Conservation (phyloP, 1,140 invertebrate species). For the Pseudomyrmex dendroicus region DNA sequence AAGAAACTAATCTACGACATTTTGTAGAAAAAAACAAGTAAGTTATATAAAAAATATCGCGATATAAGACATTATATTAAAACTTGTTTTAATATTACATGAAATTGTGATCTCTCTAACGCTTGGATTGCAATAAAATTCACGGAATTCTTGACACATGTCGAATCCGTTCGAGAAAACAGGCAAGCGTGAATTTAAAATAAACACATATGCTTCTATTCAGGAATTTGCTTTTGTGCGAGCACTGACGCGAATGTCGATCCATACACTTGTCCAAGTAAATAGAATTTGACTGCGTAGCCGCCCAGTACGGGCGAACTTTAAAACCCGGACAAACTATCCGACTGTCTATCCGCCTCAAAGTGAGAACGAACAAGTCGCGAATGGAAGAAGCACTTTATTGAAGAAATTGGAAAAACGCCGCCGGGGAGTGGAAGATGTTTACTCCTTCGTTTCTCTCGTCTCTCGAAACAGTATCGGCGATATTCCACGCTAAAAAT, state of each 20-base stretch:
- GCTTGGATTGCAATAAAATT: not conserved
- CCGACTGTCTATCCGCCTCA: conserved; percentile 34
- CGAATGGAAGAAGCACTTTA: conserved; percentile 51
- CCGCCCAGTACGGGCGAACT: conserved; percentile 14
- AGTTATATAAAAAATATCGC: not conserved
- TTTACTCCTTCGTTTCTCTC: conserved; percentile 45
- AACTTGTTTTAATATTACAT: not conserved
- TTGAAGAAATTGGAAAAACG: conserved; percentile 62
- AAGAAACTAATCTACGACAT: no score
- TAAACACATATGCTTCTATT: conserved; percentile 45
- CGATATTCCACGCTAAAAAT: conserved; percentile 27
- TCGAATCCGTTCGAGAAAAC: conserved; percentile 28
- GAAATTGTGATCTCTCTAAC: not conserved
- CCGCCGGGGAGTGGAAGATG: conserved; percentile 35
- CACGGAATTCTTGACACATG: not conserved
- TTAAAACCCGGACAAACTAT: conserved; percentile 55
- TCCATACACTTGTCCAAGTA: conserved; percentile 49
- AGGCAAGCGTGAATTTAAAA: conserved; percentile 52
- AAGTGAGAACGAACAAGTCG: conserved; percentile 50
- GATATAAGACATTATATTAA: not conserved
- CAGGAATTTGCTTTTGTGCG: conserved; percentile 41
- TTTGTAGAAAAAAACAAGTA: not conserved
- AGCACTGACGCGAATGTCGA: conserved; percentile 40
- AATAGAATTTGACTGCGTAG: conserved; percentile 58
- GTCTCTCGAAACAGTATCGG: conserved; percentile 13